Percentiles rank a stretch among this genome's conserved stretches.
Conservation (phyloP, 2,888 invertebrate genomes). For the Morinoia aosen region DNA sequence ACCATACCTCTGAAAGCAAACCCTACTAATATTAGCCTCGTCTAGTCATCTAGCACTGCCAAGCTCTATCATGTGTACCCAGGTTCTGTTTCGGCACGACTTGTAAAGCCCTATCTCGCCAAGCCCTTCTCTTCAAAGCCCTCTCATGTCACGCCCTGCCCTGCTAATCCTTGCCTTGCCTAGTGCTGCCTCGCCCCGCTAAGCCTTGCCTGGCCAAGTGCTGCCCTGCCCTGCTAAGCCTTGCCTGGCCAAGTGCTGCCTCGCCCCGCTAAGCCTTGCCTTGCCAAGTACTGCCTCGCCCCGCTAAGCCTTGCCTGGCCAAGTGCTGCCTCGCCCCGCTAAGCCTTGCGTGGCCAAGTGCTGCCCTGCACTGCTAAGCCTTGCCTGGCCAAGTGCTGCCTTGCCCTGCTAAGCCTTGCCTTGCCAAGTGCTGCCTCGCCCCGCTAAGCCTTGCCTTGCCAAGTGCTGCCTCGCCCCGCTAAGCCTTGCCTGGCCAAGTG, state of each 20-base stretch:
- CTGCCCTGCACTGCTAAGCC: background rate
- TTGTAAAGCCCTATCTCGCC: no score
- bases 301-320: background rate
- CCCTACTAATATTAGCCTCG: background rate
- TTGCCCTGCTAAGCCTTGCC: no score
- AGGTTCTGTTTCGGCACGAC: no score
- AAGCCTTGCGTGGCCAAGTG: background rate
- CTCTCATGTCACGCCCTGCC: no score
- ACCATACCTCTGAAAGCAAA: background rate
- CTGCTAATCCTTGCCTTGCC: background rate
- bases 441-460: background rate
- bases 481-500: background rate
- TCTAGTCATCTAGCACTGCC: background rate
- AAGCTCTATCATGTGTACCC: background rate
- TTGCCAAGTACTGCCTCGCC: background rate
- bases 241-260: background rate
- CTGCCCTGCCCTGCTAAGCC: no score
- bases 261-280: background rate
- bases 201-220: background rate
- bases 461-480: background rate
- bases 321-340: no score
- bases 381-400: no score
- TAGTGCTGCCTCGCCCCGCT: background rate
- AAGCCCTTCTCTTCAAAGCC: no score
- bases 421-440: background rate